These are phyloP conservation scores for Nannospalax galili DNA, from an alignment of 2,113 vertebrate species.

Conservation along the genomic window DNA sequence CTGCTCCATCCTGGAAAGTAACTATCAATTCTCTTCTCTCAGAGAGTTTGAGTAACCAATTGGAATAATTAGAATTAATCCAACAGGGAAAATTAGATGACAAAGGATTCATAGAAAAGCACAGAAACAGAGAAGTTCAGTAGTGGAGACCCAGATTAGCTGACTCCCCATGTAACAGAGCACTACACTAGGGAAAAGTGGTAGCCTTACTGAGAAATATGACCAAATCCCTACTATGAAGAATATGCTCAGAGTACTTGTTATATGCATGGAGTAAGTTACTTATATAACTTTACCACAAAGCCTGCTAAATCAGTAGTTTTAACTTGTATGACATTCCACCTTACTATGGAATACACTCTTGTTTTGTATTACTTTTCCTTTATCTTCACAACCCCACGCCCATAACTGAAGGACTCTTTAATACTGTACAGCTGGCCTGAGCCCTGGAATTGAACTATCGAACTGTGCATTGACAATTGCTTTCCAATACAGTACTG, in stretches of 20 bases:
- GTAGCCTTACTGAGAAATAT: conserved; percentile 21
- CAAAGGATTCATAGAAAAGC: not conserved
- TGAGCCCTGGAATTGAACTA: not conserved
- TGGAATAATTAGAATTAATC: not conserved
- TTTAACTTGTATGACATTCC: not conserved
- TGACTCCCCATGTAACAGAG: not conserved
- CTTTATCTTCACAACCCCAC: not conserved
- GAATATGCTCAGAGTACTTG: not conserved
- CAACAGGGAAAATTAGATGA: not conserved
- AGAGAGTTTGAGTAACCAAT: not conserved
- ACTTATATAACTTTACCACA: not conserved
- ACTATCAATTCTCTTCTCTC: conserved; percentile 2
- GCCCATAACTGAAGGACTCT: not conserved
- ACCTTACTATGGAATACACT: not conserved
- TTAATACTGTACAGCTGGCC: not conserved
- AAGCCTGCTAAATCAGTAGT: not conserved
- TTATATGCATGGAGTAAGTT: not conserved
- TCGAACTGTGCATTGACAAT: not conserved
- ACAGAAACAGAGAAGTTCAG: not conserved
- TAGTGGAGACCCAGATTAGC: not conserved
- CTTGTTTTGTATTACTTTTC: conserved; percentile 3
- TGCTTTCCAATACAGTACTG: conserved; percentile 18
- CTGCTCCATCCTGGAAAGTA: not conserved
- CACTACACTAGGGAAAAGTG: not conserved
- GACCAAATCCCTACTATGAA: not conserved